phyloP scores from a whole-genome alignment of 2,888 invertebrate species.

The Eristalis pertinax region DNA sequence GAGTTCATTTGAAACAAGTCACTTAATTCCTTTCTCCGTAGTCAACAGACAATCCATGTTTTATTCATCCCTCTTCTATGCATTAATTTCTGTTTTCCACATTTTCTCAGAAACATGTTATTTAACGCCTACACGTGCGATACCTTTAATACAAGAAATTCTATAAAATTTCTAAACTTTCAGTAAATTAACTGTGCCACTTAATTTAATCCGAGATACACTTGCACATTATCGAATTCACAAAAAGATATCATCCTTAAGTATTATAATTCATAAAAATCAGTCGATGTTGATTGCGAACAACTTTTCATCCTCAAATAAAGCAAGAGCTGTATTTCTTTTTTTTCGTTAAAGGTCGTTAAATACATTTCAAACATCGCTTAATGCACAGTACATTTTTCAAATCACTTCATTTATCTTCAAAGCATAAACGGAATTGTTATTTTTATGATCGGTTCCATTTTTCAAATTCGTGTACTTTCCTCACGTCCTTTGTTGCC shows the following conservation, averaged over 20 bases:
- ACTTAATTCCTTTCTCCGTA: no score
- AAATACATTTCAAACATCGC: background rate
- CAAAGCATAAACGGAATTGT: conserved; percentile 1
- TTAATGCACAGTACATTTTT: background rate
- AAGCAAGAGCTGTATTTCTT: background rate
- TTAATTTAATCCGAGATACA: background rate
- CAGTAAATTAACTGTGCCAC: background rate
- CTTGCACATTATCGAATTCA: background rate
- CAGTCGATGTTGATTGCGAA: background rate
- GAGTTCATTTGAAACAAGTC: no score
- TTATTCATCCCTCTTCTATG: no score
- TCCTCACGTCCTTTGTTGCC: background rate
- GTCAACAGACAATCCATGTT: no score
- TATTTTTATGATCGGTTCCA: background rate
- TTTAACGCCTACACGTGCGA: no score
- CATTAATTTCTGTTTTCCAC: no score
- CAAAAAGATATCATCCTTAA: background rate
- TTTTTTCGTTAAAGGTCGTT: background rate
- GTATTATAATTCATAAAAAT: background rate
- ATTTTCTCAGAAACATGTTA: no score
- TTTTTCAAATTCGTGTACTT: background rate
- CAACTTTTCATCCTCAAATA: background rate
- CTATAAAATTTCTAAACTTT: background rate
- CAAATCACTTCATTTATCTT: background rate
- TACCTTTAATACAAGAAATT: background rate